A percentile compares a stretch with the other conserved stretches of the same genome.
phyloP scores from a whole-genome alignment of 2,888 invertebrate species.

The Cerceris ruficornis region DNA sequence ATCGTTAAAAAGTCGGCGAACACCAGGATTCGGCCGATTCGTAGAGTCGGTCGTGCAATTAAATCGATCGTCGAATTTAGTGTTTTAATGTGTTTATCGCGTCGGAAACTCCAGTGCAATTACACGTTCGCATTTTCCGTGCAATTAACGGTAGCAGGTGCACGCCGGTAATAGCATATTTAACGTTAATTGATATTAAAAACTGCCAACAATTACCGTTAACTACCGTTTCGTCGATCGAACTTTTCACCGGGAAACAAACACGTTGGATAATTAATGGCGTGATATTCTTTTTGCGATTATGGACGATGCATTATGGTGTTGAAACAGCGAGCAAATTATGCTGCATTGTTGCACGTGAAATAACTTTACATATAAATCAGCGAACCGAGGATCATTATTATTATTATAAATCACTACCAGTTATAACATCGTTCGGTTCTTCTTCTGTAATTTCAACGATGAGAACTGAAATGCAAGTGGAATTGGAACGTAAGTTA shows the following conservation, averaged over 20 bases:
- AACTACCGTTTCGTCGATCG: not conserved
- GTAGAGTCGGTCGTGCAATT: conserved; percentile 6
- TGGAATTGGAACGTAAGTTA: no score
- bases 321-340: no score
- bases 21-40: not conserved
- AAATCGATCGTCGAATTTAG: conserved; percentile 19
- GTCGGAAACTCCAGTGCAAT: conserved; percentile 9
- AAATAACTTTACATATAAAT: not conserved
- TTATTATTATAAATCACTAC: no score
- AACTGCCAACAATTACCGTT: not conserved
- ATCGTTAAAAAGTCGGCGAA: not conserved
- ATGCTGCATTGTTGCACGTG: not conserved
- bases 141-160: conserved; percentile 36
- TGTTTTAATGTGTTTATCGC: not conserved
- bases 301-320: no score
- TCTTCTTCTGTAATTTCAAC: no score
- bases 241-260: not conserved
- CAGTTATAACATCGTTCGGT: no score
- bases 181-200: conserved; percentile 37
- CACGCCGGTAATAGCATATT: conserved; percentile 20
- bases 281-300: no score
- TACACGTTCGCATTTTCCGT: conserved; percentile 17
- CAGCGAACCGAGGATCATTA: conserved; percentile 22
- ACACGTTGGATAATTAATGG: not conserved
- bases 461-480: no score